Conservation (phyloP, 2,888 invertebrate genomes). For the Trissoscelio sp. region DNA sequence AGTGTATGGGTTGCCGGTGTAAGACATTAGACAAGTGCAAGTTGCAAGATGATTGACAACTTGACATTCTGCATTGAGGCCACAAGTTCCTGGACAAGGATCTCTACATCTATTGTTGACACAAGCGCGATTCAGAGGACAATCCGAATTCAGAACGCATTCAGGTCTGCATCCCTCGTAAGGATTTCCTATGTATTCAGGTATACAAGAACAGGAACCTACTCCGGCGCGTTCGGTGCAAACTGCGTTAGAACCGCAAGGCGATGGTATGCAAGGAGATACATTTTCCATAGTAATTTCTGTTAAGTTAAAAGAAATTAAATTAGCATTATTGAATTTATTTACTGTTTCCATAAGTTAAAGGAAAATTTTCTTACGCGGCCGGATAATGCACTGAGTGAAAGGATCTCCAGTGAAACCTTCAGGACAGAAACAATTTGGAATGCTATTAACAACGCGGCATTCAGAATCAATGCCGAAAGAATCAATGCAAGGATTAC, state of each 20-base stretch:
- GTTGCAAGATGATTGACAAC: conserved; percentile 88
- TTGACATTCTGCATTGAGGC: conserved; percentile 78
- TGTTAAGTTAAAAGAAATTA: neutral
- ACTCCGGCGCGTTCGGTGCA: conserved; percentile 85
- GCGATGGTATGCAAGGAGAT: conserved; percentile 88
- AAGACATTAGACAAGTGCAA: conserved; percentile 88
- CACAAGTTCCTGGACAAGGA: no score
- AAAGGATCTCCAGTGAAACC: conserved; percentile 89
- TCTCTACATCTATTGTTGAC: conserved; percentile 91
- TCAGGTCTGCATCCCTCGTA: no score
- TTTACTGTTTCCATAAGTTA: no score
- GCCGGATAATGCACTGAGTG: conserved; percentile 81
- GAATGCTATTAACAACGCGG: conserved; percentile 86
- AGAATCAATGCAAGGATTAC: conserved; percentile 86
- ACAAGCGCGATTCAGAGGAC: conserved; percentile 89
- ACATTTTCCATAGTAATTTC: conserved; percentile 10
- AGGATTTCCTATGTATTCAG: conserved; percentile 90
- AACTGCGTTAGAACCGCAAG: conserved; percentile 89
- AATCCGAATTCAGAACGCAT: conserved; percentile 91
- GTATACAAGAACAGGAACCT: conserved; percentile 89
- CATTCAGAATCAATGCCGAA: conserved; percentile 86
- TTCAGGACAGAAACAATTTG: conserved; percentile 86
- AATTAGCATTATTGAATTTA: no score
- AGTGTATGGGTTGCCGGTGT: conserved; percentile 90
- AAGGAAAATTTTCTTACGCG: no score